Evolutionary conservation across 2,888 invertebrate genomes (phyloP), one percentile per base, ranked within the genome.

Genomic region (Reticulitermes lucifugus): DNA sequence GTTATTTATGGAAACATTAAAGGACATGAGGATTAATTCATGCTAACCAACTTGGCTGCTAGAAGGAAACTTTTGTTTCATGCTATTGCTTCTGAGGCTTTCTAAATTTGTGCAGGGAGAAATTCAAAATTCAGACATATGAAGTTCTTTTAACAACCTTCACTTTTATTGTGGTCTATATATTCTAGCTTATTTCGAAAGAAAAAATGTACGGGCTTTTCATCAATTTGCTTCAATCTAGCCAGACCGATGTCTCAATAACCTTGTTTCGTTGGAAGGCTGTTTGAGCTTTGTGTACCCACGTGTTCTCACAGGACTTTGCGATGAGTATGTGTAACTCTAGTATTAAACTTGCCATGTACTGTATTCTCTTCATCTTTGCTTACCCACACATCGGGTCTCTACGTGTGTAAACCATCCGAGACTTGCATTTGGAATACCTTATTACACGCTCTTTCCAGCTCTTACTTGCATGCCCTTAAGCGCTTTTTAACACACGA

Each of bases 351-450:
- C 46, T 46, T 4, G 21, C 25, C 41, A 41, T 73, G 35, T 14
- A 9, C 29, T 29, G 3, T 21, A 25, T 7, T 41, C 41, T 73
- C 41, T 9, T 5, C 73, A 14, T 21, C 25, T 12, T 35, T 5
- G 21, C 35, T 21, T 21, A 21, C 51, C 22, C n/a, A 77, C 46
- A 21, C 77, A n/a, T 46, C 14, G n/a, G 41, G 5, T 46, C 46
- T n/a, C 2, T 77, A 77, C 65, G 60, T 81, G 60, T 65, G 43
- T 60, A 81, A 81, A 81, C 81, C 41, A 81, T 25, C 65, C 81
- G 70, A 60, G 81, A 81, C 70, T 65, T 81, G 81, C 81, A 81
- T 81, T 81, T 81, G 46, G 70, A 81, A 81, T 43, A 81, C 81
- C 81, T 70, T 70, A 81, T 81, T 81, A 46, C 81, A 18, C 12